Conservation (phyloP, 2,113 vertebrate genomes). For the Lucifuga dentata region DNA sequence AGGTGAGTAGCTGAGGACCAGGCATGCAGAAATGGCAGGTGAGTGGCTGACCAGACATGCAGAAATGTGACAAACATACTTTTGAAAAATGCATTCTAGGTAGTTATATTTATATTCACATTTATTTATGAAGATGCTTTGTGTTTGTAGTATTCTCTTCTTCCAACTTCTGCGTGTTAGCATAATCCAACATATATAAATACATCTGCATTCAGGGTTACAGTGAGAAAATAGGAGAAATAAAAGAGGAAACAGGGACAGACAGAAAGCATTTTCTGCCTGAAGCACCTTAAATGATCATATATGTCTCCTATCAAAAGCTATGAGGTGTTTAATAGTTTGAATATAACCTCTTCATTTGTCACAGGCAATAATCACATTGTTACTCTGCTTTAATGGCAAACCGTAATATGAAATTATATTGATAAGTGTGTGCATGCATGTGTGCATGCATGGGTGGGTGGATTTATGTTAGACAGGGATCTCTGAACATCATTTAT, state of each 20-base stretch:
- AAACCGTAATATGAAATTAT: conserved; percentile 77
- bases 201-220: conserved; percentile 26
- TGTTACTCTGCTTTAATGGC: conserved; percentile 79
- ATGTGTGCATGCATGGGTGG: conserved; percentile 41
- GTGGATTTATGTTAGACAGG: conserved; percentile 53
- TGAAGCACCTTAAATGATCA: conserved; percentile 77
- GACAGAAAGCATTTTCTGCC: conserved; percentile 57
- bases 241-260: conserved; percentile 40
- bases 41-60: too few species aligned
- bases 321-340: conserved; percentile 83
- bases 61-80: too few species aligned
- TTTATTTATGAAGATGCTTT: conserved; percentile 20
- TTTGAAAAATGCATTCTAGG: conserved; percentile 37
- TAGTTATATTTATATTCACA: conserved; percentile 8
- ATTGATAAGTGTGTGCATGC: conserved; percentile 58
- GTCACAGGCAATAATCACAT: conserved; percentile 83
- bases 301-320: conserved; percentile 83
- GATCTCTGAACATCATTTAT: conserved; percentile 60
- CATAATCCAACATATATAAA: conserved; percentile 49
- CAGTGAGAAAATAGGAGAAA: conserved; percentile 20
- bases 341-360: conserved; percentile 83
- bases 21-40: too few species aligned
- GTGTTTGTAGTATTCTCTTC: conserved; percentile 37
- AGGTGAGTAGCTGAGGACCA: too few species aligned
- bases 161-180: conserved; percentile 47